Base-by-base conservation (phyloP, 1,140 invertebrate species). In the Caenorhabditis briggsae region DNA sequence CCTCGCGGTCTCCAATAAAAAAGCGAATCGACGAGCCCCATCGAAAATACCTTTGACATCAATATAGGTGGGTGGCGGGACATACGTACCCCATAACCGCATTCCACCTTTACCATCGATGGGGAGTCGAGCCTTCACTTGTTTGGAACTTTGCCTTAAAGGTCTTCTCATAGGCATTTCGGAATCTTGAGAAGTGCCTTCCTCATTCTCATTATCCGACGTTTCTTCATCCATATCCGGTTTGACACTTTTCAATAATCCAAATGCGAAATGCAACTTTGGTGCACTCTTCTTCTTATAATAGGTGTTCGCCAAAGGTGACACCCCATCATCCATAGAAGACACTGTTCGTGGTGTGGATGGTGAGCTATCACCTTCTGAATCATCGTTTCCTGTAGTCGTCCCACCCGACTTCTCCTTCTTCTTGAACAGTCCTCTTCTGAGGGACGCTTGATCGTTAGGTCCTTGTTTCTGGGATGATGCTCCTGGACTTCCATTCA, bases 1-100 rank as follows among this genome's bases (percentile, higher is more conserved):
- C 82, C 96, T 95, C 91, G 96, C 97, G 46, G 96, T 97, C 93
- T 99, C 97, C 85, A 99, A 92, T 8, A 99, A 93, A 93, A 98
- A 97, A 20, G 95, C 95, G 89, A 98, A 95, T 85, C 96, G 93
- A 41, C 95, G 93, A 93, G 97, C 95, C 18, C 97, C 97, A 48
- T 95, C 95, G 88, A 95, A 95, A 12, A 98, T 93, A 0, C 82
- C 86, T 59, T 83, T 82, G 23, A 78, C 65, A 48, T 59, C 25
- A n/a, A 87, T 43, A 5, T n/a, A 56, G 6, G 46, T 46, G 12
- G 86, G 61, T 14, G 86, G 86, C 41, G 91, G 91, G 20, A 91
- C 70, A 50, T 65, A 53, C 1, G 25, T 20, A 11, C 82, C 59
- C 86, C 86, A 87, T 8, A 87, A 43, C 14, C 82, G 61, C 58